Base-by-base conservation (phyloP, 2,113 vertebrate genomes). In the Cyprinodon tularosa region DNA sequence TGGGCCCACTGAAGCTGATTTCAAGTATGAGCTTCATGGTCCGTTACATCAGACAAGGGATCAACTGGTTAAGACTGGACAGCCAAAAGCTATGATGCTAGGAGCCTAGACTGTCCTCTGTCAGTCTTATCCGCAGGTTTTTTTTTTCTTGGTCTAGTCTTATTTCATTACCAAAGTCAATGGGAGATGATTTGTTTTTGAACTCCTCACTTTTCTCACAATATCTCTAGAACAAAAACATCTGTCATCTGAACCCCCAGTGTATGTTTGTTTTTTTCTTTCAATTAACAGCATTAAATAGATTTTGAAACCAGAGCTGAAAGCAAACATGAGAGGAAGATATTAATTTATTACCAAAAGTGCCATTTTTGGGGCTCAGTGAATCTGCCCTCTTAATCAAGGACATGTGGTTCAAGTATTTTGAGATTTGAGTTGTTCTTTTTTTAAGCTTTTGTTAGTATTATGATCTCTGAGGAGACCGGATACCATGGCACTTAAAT, bases 41-140 rank as follows among this genome's bases (percentile, higher is more conserved):
- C 62, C 94, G 90, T 67, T 97, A 98, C 77, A 87, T 84, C 2
- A 94, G 95, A 67, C 96, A 96, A 81, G 97, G 95, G 48, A 94
- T 98, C 81, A 93, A 96, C 76, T 96, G 96, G 96, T 95, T 99
- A 65, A 93, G 93, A 81, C 94, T 96, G 90, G 91, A 94, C 85
- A 86, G 89, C 89, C 94, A 84, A 42, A 92, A 83, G 84, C 89
- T 93, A 83, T 92, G 85, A 88, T 42, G 3, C 62, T 3, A 11
- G 68, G 69, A 0, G 12, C 37, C 47, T 68, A 40, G 10, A 20
- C 44, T 44, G 1, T 67, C 20, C 60, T 73, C 53, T 73, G 66
- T 74, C 78, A 40, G 76, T 50, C 44, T 45, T 63, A 12, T 53
- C 17, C 15, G 37, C 68, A n/a, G 64, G 38, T 62, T 39, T n/a